Base-by-base conservation (phyloP, 1,140 invertebrate genomes). In the Ceratina calcarata region DNA sequence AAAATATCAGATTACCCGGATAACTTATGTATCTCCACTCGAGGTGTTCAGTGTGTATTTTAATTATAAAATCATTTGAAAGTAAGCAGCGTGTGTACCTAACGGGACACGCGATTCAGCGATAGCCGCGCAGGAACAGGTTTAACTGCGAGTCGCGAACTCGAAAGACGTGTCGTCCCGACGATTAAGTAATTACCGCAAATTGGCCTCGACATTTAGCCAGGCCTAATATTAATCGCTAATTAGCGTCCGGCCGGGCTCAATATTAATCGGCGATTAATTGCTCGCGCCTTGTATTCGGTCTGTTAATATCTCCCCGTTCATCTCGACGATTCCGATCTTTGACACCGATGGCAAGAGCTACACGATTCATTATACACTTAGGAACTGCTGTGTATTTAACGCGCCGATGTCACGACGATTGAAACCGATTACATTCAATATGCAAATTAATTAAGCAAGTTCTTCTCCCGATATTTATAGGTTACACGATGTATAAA, bases 151-250 rank as follows among this genome's bases (percentile, higher is more conserved):
- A 61, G 65, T 75, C 27, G 69, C 75, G 74, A 82, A 45, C 37
- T 82, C 73, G 53, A 57, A 69, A 57, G 71, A 62, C 55, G 51
- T 32, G 71, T 51, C 49, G 64, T 22, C n/a, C 24, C 18, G 64
- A 53, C 84, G 76, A 86, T 86, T 86, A 86, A 86, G 85, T 81
- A 80, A 86, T 81, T 86, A 83, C 69, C 73, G 57, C 81, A 83
- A 86, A 86, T 86, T 86, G 77, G 70, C 58, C 76, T 24, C 75
- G 72, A 61, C 84, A 77, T 71, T 79, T 72, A 62, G 58, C 66
- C 27, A 61, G 51, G 53, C 67, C 74, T 76, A 86, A 86, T 86
- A 86, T 86, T 86, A 86, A 86, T 86, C 67, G 67, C 67, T 71
- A 71, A 78, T 78, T 85, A 85, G 58, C 70, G 77, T 75, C 74